Evolutionary conservation across 2,797 vertebrate species (phyloP), one percentile per base, ranked within the genome.

Genomic region (Melanotaenia parkinsoni): DNA sequence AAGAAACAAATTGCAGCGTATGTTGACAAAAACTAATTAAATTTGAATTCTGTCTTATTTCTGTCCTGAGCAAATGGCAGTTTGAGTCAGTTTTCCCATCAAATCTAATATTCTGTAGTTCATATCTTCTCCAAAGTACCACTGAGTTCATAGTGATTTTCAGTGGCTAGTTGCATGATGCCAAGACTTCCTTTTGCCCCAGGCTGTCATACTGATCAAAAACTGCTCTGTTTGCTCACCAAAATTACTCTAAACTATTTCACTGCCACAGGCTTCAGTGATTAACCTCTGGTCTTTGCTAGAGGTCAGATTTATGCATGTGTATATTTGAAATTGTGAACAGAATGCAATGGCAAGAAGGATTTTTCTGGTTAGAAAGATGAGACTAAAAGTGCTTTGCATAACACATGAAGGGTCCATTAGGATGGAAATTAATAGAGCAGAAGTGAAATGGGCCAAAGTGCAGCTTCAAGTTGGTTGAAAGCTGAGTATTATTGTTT

Each of bases 171-270:
- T 3, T 72, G 10, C 57, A 45, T 33, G 24, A 16, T 72, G 77
- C 57, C 58, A 74, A 79, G 56, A 69, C 60, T 82, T 78, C 20
- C 33, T 61, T 30, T n/a, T 6, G 45, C 67, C 58, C 40, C 33
- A 0, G 71, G 73, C 54, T 70, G 56, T 64, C 37, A 63, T 76
- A 54, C 59, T 69, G n/a, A 84, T 76, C 20, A 64, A 33, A 81
- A 63, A 60, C 58, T 24, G 24, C 35, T 58, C 20, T 0, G 2
- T 62, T 70, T 47, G 10, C 59, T 63, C 51, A 58, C 11, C 13
- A 38, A 75, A 38, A 74, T 54, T 30, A 57, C 38, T 69, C n/a
- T 1, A 54, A 26, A 71, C 0, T 58, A 63, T 61, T 63, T 70
- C 28, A 58, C 14, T 30, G 5, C 72, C 12, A 47, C 13, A 18